Evolutionary conservation across 2,113 vertebrate species (phyloP).

Genomic region (Arothron firmamentum): DNA sequence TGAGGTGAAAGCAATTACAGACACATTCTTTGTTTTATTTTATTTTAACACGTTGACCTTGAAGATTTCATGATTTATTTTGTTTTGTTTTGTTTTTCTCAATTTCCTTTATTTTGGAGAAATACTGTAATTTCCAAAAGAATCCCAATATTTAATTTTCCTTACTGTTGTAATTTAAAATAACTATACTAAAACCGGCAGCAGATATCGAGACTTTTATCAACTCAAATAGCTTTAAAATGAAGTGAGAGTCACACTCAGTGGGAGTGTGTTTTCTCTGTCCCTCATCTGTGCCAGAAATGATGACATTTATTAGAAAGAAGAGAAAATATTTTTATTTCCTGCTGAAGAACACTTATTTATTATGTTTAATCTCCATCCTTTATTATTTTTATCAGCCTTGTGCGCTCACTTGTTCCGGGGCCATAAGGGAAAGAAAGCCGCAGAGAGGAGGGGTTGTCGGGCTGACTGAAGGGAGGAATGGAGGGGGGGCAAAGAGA

Average conservation of each 20-base stretch:
- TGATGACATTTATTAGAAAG: background rate
- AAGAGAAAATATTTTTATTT: background rate
- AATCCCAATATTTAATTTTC: background rate
- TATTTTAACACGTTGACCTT: background rate
- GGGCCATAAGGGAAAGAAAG: constrained; percentile 44
- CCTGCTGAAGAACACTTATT: background rate
- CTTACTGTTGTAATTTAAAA: too few species aligned
- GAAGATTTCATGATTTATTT: constrained; percentile 1
- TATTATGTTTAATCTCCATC: constrained; percentile 16
- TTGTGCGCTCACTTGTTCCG: constrained; percentile 21
- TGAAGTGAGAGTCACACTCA: too few species aligned
- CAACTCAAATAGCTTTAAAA: too few species aligned
- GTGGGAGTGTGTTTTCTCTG: too few species aligned
- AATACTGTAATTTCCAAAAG: background rate
- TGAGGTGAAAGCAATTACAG: background rate
- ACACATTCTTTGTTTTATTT: background rate
- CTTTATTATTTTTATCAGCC: constrained; percentile 17
- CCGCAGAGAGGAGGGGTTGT: constrained; percentile 17
- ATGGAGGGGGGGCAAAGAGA: constrained; percentile 66
- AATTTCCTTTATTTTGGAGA: background rate
- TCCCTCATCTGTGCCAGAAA: too few species aligned
- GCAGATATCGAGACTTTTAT: too few species aligned
- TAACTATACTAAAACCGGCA: too few species aligned
- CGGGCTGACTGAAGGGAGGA: constrained; percentile 63
- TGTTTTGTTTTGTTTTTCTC: background rate